phyloP scores from a whole-genome alignment of 2,113 vertebrate genomes.

The Cairina moschata region DNA sequence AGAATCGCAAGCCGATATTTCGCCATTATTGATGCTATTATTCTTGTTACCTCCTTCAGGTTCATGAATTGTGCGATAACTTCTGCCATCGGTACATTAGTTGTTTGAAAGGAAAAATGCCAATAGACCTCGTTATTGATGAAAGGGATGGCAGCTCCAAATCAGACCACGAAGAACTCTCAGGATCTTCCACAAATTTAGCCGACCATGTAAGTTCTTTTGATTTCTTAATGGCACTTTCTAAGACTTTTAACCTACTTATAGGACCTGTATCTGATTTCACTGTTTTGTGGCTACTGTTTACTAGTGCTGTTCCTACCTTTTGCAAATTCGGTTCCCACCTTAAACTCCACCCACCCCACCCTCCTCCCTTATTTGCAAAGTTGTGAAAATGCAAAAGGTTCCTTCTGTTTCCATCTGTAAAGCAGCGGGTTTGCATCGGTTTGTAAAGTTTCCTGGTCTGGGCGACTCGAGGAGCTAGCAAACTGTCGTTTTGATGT shows the following conservation, averaged over 20 bases:
- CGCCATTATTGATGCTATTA: neutral
- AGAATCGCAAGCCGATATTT: slow-evolving; percentile 49
- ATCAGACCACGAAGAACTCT: slow-evolving; percentile 99
- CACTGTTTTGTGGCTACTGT: neutral
- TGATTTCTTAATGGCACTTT: neutral
- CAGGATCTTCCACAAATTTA: slow-evolving; percentile 98
- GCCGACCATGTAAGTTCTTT: slow-evolving; percentile 96
- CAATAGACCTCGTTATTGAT: slow-evolving; percentile 99
- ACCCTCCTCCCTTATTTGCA: neutral
- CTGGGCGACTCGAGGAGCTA: slow-evolving; percentile 30
- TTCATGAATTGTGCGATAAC: slow-evolving; percentile 99
- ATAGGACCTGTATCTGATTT: neutral
- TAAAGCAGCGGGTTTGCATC: neutral
- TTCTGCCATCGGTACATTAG: slow-evolving; percentile 99
- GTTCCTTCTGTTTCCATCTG: slow-evolving; percentile 6
- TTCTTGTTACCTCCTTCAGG: slow-evolving; percentile 76
- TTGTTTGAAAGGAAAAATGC: slow-evolving; percentile 99
- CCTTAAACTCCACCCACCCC: neutral
- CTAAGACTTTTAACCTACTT: neutral
- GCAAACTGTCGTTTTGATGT: slow-evolving; percentile 48
- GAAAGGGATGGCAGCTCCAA: slow-evolving; percentile 99
- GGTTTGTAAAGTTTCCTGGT: slow-evolving; percentile 64
- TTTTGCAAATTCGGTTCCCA: neutral
- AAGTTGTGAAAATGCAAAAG: neutral
- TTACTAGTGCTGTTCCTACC: neutral